These are phyloP conservation scores for Etheostoma nigrum DNA, from an alignment of 2,797 vertebrate species.

Conservation along the genomic window DNA sequence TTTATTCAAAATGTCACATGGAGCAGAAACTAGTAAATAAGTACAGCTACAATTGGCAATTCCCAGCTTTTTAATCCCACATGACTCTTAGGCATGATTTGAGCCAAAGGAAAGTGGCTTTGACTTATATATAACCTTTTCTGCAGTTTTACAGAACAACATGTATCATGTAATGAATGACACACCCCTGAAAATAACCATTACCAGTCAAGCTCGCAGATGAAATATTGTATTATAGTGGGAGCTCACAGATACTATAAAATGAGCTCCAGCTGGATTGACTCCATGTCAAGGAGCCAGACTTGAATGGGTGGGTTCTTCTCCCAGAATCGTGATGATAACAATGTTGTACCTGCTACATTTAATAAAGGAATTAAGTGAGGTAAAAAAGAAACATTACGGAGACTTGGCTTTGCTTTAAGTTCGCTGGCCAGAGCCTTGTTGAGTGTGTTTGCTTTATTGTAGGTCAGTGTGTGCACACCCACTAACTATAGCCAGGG, in stretches of 20 bases:
- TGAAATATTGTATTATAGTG: neutral
- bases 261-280: constrained; percentile 18
- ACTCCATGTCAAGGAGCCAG: neutral
- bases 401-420: constrained; percentile 34
- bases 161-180: neutral
- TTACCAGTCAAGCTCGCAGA: neutral
- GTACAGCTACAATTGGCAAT: constrained; percentile 45
- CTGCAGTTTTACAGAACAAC: neutral
- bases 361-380: constrained; percentile 27
- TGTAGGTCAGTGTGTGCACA: constrained; percentile 73
- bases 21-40: constrained; percentile 71
- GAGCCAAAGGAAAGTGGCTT: neutral
- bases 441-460: constrained; percentile 71
- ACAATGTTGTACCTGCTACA: constrained; percentile 21
- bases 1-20: constrained; percentile 73
- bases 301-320: neutral
- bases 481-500: constrained; percentile 75
- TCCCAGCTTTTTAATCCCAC: constrained; percentile 36
- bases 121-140: neutral
- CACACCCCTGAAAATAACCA: constrained; percentile 10
- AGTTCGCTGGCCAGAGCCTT: constrained; percentile 45
- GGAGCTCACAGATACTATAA: neutral
- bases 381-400: constrained; percentile 21
- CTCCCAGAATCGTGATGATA: neutral
- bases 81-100: constrained; percentile 29